These are phyloP conservation scores for Pollimyrus isidori DNA, from an alignment of 2,113 vertebrate species.

Conservation along the genomic window DNA sequence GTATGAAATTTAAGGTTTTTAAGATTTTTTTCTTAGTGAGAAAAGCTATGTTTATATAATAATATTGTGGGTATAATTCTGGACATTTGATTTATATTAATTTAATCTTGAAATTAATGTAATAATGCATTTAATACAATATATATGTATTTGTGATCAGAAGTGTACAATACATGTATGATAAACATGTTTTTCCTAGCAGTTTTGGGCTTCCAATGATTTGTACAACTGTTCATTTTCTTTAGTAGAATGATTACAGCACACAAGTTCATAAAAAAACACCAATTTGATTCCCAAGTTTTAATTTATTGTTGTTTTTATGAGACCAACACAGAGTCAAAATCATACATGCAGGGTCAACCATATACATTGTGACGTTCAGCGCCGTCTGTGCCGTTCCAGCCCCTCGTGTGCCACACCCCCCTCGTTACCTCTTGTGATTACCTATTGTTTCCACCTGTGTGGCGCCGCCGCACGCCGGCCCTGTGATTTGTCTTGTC, in stretches of 20 bases:
- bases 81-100: not conserved
- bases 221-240: not conserved
- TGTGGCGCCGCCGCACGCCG: too few species aligned
- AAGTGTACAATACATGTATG: not conserved
- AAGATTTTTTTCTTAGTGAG: not conserved
- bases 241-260: not conserved
- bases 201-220: not conserved
- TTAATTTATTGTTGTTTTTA: not conserved
- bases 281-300: not conserved
- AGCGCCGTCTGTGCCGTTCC: too few species aligned
- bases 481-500: too few species aligned
- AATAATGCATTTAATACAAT: not conserved
- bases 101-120: not conserved
- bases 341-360: not conserved
- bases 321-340: not conserved
- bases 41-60: not conserved
- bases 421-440: too few species aligned
- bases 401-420: too few species aligned
- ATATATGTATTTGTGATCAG: not conserved
- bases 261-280: not conserved
- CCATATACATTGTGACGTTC: too few species aligned
- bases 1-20: not conserved
- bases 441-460: too few species aligned
- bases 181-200: not conserved
- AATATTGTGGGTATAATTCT: not conserved